Evolutionary conservation across 2,797 vertebrate genomes (phyloP).

Genomic region (Chloroceryle inda): DNA sequence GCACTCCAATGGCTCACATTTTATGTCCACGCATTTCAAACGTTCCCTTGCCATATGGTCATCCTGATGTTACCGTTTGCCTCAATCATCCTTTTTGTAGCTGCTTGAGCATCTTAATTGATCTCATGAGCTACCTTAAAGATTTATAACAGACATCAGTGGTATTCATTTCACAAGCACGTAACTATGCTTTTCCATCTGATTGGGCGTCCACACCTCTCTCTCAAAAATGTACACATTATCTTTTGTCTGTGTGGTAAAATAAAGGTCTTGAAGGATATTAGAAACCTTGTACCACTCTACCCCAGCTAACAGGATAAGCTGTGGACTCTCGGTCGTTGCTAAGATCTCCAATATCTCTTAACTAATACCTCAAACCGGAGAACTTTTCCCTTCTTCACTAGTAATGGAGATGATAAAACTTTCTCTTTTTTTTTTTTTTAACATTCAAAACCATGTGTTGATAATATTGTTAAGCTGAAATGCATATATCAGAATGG

Average conservation of each 20-base stretch:
- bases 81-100: constrained; percentile 86
- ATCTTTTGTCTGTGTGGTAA: constrained; percentile 30
- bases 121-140: constrained; percentile 84
- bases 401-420: neutral
- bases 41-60: constrained; percentile 84
- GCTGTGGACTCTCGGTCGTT: neutral
- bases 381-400: neutral
- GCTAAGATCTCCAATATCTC: neutral
- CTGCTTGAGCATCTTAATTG: constrained; percentile 85
- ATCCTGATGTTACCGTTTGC: constrained; percentile 86
- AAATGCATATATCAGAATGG: constrained; percentile 59
- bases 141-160: constrained; percentile 79
- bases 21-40: constrained; percentile 78
- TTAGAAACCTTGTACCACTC: neutral
- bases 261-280: constrained; percentile 63
- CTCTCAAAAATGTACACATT: neutral
- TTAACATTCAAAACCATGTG: constrained; percentile 33
- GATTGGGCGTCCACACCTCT: constrained; percentile 18
- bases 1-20: constrained; percentile 64
- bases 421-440: neutral
- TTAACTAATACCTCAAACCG: neutral
- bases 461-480: constrained; percentile 67
- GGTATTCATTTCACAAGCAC: constrained; percentile 70
- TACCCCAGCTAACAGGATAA: neutral
- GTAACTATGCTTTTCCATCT: constrained; percentile 20